Evolutionary conservation across 1,140 invertebrate genomes (phyloP).

Genomic region (Achroia grisella): DNA sequence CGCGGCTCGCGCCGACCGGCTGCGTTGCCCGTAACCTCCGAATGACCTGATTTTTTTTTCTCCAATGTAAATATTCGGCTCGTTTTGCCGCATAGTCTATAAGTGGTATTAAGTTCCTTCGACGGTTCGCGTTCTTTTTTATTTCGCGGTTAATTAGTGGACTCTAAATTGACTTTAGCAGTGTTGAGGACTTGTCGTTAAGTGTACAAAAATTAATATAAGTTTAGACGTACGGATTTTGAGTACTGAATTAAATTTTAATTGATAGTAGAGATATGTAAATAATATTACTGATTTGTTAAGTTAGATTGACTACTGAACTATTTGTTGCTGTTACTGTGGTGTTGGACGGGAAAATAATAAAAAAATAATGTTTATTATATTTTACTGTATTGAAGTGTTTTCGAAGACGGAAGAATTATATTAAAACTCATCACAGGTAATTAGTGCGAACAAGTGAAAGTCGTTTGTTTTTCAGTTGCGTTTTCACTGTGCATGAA

Average conservation of each 20-base stretch:
- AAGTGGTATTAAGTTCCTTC: constrained; percentile 72
- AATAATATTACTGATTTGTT: constrained; percentile 24
- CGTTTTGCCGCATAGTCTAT: constrained; percentile 69
- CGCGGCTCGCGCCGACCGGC: constrained; percentile 67
- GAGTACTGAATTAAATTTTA: constrained; percentile 23
- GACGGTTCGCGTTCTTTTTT: constrained; percentile 47
- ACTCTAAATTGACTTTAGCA: constrained; percentile 39
- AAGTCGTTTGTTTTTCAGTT: constrained; percentile 4
- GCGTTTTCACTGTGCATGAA: background rate
- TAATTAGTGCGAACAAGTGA: background rate
- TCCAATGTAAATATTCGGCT: constrained; percentile 72
- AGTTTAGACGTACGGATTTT: constrained; percentile 30
- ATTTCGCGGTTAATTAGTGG: constrained; percentile 40
- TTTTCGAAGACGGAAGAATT: constrained; percentile 1
- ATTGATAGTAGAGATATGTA: constrained; percentile 30
- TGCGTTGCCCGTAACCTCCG: constrained; percentile 72
- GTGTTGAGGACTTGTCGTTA: constrained; percentile 39
- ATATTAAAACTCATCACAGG: constrained; percentile 1
- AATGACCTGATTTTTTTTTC: constrained; percentile 72
- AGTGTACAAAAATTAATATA: constrained; percentile 27
- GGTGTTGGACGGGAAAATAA: constrained; percentile 29
- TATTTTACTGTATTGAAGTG: background rate
- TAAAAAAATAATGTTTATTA: constrained; percentile 8
- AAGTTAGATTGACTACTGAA: constrained; percentile 33
- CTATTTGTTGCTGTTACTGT: constrained; percentile 40